Evolutionary conservation across 2,888 invertebrate species (phyloP), one percentile per base, ranked within the genome.

Genomic region (Drosophila histrio): DNA sequence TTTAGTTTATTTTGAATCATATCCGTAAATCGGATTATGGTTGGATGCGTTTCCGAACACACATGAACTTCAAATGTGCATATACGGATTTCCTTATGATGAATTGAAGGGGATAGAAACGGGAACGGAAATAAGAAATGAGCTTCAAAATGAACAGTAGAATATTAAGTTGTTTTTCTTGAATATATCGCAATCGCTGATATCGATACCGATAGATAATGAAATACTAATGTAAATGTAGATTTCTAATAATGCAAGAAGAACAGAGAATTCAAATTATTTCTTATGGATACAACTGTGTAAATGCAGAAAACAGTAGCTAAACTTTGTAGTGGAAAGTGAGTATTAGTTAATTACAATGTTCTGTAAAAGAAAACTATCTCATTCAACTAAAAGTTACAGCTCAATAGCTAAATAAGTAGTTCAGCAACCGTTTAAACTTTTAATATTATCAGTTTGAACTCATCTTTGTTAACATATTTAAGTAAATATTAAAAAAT

Each of bases 401-500:
- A 41, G 22, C 1, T 41, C 3, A 28, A 28, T 2, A 28, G 11
- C 3, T 41, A 3, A 1, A 3, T 3, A 3, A 1, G 9, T 3
- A 9, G 36, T 4, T 36, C 2, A 36, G 17, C 8, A 9, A 4
- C 22, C 58, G 43, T 13, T 52, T 11, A 7, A 28, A 28, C n/a
- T 15, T 34, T 8, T 4, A 21, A n/a, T 13, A 7, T 5, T n/a
- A 17, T 36, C 15, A n/a, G 24, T 36, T 30, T 15, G 8, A 43
- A 17, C 13, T 38, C n/a, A 13, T 19, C n/a, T 17, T 19, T 28
- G 17, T 38, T 43, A 15, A 19, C 19, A 39, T 49, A 54, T 17
- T 19, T 39, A 22, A 28, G 24, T 58, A 68, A 62, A 81, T 63
- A 86, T 41, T 41, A 13, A 30, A 30, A 47, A 43, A 52, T 54